These are phyloP conservation scores for Cepaea hortensis DNA, from an alignment of 2,888 invertebrate genomes.

Conservation along the genomic window DNA sequence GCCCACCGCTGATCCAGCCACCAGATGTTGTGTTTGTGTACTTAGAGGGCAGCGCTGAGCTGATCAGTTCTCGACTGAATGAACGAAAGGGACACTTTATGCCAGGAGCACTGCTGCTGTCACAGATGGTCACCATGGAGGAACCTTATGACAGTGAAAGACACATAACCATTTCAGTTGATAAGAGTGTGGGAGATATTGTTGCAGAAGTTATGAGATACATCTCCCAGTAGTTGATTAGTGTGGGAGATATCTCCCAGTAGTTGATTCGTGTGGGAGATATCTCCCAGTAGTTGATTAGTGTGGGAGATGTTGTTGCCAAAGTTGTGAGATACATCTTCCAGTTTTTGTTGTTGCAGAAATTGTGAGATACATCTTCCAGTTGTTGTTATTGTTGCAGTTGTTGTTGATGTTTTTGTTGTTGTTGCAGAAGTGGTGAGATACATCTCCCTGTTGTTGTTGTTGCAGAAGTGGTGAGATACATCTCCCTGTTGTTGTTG, in stretches of 20 bases:
- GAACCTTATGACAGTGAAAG: constrained; percentile 56
- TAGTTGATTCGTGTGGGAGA: neutral
- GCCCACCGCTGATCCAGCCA: neutral
- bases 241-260: too few relatives aligned
- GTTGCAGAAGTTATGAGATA: constrained; percentile 52
- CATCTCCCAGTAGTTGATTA: neutral
- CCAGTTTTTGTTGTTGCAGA: too few relatives aligned
- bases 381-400: neutral
- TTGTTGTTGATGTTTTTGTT: too few relatives aligned
- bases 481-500: neutral
- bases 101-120: constrained; percentile 63
- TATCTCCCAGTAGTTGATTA: neutral
- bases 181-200: constrained; percentile 53
- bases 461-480: too few relatives aligned
- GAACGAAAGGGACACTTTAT: constrained; percentile 68
- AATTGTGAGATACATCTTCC: constrained; percentile 3
- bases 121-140: constrained; percentile 68
- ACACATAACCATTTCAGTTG: constrained; percentile 57
- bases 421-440: too few relatives aligned
- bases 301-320: too few relatives aligned
- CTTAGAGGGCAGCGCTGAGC: constrained; percentile 58
- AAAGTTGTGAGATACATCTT: too few relatives aligned
- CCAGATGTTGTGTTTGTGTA: constrained; percentile 58
- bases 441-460: too few relatives aligned
- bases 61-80: constrained; percentile 59